These are phyloP conservation scores for Anastrepha ludens DNA, from an alignment of 1,140 invertebrate genomes.

Conservation along the genomic window DNA sequence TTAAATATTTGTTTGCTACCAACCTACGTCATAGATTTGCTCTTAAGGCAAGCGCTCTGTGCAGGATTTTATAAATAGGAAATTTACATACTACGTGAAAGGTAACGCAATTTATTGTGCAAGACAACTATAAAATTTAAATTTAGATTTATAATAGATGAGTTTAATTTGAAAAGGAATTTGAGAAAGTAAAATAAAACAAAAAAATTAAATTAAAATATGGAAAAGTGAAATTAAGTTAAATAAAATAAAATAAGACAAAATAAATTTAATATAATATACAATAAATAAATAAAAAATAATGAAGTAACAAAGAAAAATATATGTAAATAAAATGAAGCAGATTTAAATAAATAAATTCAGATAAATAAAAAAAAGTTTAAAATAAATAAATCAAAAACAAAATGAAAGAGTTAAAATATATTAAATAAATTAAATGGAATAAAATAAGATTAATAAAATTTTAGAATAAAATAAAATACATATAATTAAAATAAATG, in stretches of 20 bases:
- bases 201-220: neutral
- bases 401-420: too few relatives aligned
- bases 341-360: too few relatives aligned
- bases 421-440: too few relatives aligned
- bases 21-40: neutral
- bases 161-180: neutral
- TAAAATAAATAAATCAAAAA: too few relatives aligned
- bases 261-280: neutral
- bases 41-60: neutral
- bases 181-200: neutral
- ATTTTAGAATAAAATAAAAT: too few relatives aligned
- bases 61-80: neutral
- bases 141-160: neutral
- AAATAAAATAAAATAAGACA: neutral
- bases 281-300: neutral
- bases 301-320: neutral
- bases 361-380: too few relatives aligned
- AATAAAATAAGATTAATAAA: too few relatives aligned
- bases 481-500: too few relatives aligned
- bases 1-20: conserved; percentile 36
- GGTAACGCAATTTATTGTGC: neutral
- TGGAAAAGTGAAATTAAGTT: neutral
- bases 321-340: too few relatives aligned
- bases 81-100: neutral
- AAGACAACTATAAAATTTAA: neutral